These are phyloP conservation scores for Tetraneura akinire DNA, from an alignment of 1,140 invertebrate species.

Conservation along the genomic window DNA sequence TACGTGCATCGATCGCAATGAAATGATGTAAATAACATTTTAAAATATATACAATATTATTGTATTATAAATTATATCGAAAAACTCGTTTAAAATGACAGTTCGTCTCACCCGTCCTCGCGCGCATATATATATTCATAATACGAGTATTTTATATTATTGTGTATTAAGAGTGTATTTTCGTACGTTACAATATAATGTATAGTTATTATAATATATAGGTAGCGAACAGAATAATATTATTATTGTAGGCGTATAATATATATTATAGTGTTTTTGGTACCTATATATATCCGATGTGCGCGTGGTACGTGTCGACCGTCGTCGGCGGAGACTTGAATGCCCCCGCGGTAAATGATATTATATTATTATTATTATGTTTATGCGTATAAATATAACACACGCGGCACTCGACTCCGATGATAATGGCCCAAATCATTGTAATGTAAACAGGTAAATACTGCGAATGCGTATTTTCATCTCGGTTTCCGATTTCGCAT, in stretches of 20 bases:
- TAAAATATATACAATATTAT: neutral
- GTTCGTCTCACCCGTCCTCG: neutral
- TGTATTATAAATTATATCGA: neutral
- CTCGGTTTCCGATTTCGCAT: constrained; percentile 49
- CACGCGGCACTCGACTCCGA: constrained; percentile 34
- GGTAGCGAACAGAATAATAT: no score
- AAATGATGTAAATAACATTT: no score
- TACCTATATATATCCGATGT: neutral
- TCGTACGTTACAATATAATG: neutral
- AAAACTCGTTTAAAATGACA: neutral
- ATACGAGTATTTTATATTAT: neutral
- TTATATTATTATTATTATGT: neutral
- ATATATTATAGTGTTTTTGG: no score
- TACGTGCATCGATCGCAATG: neutral
- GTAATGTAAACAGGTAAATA: no score
- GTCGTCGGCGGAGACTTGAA: constrained; percentile 33
- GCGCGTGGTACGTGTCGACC: constrained; percentile 25
- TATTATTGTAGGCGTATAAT: no score
- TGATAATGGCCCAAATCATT: neutral
- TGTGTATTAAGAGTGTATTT: no score
- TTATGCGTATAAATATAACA: constrained; percentile 24
- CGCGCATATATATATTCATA: neutral
- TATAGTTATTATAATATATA: no score
- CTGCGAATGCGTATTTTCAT: constrained; percentile 11
- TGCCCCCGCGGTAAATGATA: constrained; percentile 27